These are phyloP conservation scores for Pheucticus melanocephalus DNA, from an alignment of 2,113 vertebrate genomes.

Conservation along the genomic window DNA sequence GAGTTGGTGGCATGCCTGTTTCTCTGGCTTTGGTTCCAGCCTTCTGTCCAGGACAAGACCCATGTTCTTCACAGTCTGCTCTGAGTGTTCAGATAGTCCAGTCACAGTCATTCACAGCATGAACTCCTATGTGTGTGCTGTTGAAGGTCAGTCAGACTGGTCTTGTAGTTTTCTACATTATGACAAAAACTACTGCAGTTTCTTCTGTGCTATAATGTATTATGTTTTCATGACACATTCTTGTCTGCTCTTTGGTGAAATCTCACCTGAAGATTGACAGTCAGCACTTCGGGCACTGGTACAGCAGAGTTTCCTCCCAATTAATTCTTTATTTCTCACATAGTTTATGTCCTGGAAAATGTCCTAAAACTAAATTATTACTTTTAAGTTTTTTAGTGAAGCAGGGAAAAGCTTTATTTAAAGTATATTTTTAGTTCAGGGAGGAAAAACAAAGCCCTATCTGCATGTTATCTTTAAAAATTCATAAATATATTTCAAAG, in stretches of 20 bases:
- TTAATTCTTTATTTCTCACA: background rate
- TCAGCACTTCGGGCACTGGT: background rate
- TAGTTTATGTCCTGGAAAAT: background rate
- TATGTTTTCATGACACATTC: background rate
- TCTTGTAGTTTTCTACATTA: background rate
- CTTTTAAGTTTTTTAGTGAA: background rate
- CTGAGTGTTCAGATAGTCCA: background rate
- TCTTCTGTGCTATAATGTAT: background rate
- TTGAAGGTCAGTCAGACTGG: background rate
- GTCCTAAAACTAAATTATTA: background rate
- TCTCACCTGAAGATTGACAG: background rate
- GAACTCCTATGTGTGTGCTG: background rate
- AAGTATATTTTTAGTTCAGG: background rate
- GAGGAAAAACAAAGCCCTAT: background rate
- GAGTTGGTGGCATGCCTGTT: background rate
- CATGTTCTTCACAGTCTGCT: accelerated
- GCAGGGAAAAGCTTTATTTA: background rate
- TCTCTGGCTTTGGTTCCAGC: background rate
- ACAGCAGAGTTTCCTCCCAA: background rate
- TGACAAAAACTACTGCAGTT: background rate
- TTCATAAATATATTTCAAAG: background rate
- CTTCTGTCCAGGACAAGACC: accelerated
- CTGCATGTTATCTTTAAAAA: background rate
- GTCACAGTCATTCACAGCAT: background rate
- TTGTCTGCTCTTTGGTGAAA: background rate